These are phyloP conservation scores for Apodemia zela DNA, from an alignment of 2,888 invertebrate genomes.

Conservation along the genomic window DNA sequence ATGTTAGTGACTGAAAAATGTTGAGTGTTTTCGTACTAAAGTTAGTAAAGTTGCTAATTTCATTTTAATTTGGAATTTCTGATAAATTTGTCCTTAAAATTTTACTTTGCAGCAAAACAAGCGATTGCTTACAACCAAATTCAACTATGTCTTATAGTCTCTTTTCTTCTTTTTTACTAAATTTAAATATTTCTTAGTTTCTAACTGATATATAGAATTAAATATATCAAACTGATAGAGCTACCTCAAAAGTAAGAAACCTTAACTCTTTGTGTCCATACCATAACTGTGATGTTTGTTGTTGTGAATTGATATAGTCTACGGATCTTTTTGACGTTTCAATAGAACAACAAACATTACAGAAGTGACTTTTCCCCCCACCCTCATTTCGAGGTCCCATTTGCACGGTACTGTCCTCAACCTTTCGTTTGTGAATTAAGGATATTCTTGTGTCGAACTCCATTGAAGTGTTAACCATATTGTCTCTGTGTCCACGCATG, in stretches of 20 bases:
- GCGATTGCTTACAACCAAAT: background rate
- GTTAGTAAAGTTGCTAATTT: background rate
- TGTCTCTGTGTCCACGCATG: constrained; percentile 79
- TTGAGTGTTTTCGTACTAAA: constrained; percentile 9
- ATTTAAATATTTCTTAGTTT: background rate
- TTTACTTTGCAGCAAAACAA: background rate
- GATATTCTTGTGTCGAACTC: constrained; percentile 36
- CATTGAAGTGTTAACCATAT: constrained; percentile 34
- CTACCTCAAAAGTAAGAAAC: background rate
- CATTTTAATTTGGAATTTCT: background rate
- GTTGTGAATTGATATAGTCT: constrained; percentile 28
- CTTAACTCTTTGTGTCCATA: constrained; percentile 18
- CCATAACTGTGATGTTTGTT: constrained; percentile 53
- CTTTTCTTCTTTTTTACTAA: background rate
- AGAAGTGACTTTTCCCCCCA: constrained; percentile 59
- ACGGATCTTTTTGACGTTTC: background rate
- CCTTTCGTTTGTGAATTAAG: constrained; percentile 46
- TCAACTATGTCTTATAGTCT: background rate
- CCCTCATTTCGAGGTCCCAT: constrained; percentile 69
- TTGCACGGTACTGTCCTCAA: constrained; percentile 65
- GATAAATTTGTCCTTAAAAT: background rate
- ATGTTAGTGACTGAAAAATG: background rate
- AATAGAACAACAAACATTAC: constrained; percentile 64
- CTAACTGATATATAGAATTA: no score
- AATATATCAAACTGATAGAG: background rate